These are phyloP conservation scores for Amphipoea lucens DNA, from an alignment of 2,888 invertebrate species.

Conservation along the genomic window DNA sequence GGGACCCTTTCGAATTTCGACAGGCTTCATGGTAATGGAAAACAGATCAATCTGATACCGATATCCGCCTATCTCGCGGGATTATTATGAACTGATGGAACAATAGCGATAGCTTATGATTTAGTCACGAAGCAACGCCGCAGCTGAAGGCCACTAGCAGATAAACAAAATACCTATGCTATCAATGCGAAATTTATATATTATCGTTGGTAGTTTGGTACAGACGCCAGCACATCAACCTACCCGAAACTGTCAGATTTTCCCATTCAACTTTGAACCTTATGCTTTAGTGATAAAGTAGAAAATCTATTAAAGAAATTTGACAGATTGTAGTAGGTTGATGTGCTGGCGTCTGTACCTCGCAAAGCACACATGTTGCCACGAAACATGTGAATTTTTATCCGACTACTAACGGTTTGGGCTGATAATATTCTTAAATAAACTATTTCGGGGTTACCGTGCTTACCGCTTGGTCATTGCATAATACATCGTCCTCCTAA, in stretches of 20 bases:
- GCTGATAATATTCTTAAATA: neutral
- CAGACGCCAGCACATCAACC: no score
- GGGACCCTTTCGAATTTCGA: neutral
- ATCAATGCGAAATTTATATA: slow-evolving; percentile 24
- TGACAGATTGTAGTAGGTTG: no score
- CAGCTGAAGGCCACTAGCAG: slow-evolving; percentile 55
- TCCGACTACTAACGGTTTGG: neutral
- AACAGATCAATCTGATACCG: slow-evolving; percentile 53
- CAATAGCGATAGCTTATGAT: slow-evolving; percentile 67
- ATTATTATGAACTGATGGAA: slow-evolving; percentile 67
- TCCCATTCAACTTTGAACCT: no score
- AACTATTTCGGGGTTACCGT: neutral
- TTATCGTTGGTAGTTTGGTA: slow-evolving; percentile 10
- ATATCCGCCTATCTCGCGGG: slow-evolving; percentile 71
- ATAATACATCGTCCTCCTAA: neutral
- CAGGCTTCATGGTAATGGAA: slow-evolving; percentile 27
- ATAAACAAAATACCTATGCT: slow-evolving; percentile 49
- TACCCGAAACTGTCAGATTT: no score
- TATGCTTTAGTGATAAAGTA: no score
- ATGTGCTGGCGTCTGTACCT: no score
- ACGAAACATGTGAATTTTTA: neutral
- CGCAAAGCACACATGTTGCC: neutral
- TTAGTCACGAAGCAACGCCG: slow-evolving; percentile 71
- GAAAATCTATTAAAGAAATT: no score
- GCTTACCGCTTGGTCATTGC: neutral